phyloP scores from a whole-genome alignment of 2,888 invertebrate species.

The Leucozona laternaria region DNA sequence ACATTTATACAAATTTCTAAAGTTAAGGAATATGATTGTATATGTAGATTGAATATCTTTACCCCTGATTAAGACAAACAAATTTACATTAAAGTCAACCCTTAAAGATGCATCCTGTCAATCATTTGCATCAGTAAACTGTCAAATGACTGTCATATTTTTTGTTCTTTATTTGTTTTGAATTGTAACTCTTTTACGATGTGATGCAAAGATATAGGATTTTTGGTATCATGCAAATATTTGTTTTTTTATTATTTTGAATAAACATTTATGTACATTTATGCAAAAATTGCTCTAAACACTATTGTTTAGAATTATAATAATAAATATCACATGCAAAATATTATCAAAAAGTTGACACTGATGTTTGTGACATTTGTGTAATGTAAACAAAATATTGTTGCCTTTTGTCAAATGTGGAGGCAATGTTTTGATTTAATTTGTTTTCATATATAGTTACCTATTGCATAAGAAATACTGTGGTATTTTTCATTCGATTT shows the following conservation, averaged over 20 bases:
- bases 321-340: neutral
- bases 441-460: no score
- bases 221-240: constrained; percentile 35
- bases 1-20: neutral
- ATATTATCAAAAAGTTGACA: neutral
- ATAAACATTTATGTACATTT: no score
- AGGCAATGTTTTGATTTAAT: neutral
- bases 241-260: constrained; percentile 22
- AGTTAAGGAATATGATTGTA: neutral
- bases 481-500: no score
- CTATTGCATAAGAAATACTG: no score
- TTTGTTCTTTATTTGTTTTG: neutral
- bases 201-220: neutral
- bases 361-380: neutral
- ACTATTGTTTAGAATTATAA: neutral
- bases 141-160: constrained; percentile 51
- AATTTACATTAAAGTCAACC: constrained; percentile 9
- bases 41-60: neutral
- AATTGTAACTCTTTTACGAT: constrained; percentile 23
- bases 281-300: constrained; percentile 31
- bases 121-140: constrained; percentile 55
- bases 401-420: neutral
- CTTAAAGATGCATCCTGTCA: constrained; percentile 44
- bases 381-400: neutral
- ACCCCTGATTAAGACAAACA: constrained; percentile 26